phyloP scores from a whole-genome alignment of 2,888 invertebrate genomes.

The Chrysina gloriosa region DNA sequence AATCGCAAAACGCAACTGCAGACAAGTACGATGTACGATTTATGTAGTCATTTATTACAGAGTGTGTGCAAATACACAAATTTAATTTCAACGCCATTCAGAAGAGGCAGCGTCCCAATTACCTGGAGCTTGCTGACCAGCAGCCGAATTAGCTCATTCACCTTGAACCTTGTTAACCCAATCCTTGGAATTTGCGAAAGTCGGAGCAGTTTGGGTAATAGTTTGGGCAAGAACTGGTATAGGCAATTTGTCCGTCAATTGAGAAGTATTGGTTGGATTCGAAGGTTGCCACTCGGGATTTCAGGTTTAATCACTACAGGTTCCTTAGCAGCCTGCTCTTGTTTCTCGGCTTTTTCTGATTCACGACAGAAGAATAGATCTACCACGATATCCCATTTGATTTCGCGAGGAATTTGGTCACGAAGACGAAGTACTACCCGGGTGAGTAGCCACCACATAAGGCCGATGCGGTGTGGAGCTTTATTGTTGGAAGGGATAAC shows the following conservation, averaged over 20 bases:
- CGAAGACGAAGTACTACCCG: slow-evolving; percentile 91
- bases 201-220: slow-evolving; percentile 60
- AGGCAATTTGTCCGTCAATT: slow-evolving; percentile 66
- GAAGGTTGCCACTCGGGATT: slow-evolving; percentile 68
- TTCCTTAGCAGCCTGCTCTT: slow-evolving; percentile 91
- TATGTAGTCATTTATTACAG: slow-evolving; percentile 30
- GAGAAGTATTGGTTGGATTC: slow-evolving; percentile 67
- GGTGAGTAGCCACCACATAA: slow-evolving; percentile 99
- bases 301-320: slow-evolving; percentile 64
- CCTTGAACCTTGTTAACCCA: slow-evolving; percentile 69
- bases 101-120: slow-evolving; percentile 42
- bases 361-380: slow-evolving; percentile 99
- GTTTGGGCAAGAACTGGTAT: slow-evolving; percentile 58
- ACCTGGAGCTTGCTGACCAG: slow-evolving; percentile 51
- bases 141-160: slow-evolving; percentile 67
- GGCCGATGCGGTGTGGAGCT: slow-evolving; percentile 94
- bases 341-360: slow-evolving; percentile 98
- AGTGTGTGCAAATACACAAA: slow-evolving; percentile 11
- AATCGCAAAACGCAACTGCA: too few species aligned
- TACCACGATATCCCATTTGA: slow-evolving; percentile 97
- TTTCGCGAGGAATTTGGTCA: slow-evolving; percentile 90
- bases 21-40: too few species aligned
- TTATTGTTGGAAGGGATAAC: slow-evolving; percentile 99
- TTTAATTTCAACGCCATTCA: slow-evolving; percentile 32
- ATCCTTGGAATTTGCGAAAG: slow-evolving; percentile 60